Base-by-base conservation (phyloP, 2,113 vertebrate species). In the Sigmodon hispidus region DNA sequence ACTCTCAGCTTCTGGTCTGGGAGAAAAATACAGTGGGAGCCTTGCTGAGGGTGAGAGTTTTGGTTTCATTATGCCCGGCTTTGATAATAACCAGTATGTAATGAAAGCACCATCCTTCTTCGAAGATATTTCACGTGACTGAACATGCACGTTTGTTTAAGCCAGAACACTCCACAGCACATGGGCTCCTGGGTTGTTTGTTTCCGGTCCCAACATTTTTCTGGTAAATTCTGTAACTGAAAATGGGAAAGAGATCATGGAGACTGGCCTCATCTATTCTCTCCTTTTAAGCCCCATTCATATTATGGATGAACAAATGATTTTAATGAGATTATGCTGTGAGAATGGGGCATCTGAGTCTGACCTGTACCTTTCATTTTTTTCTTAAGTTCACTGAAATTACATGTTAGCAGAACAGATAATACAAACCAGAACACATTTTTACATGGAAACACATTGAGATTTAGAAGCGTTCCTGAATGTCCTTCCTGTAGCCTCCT, bases 71-170 rank as follows among this genome's bases (percentile, higher is more conserved):
- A 34, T 61, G 76, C 87, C 57, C 45, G 80, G 67, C 31, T 89
- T 61, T 43, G 6, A 11, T 85, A 61, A 83, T 86, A 89, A 93
- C 5, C 5, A 16, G 7, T 5, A 31, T 61, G 0, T 65, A 70
- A 45, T 76, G 17, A 65, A 77, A 85, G 3, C 63, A 90, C 83
- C 12, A 83, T 88, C 34, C 52, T 45, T 87, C 61, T 89, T 52
- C 69, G 80, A 34, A 79, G 65, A 65, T 67, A 22, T 4, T 52
- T 59, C 26, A 79, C 21, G 13, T 24, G 50, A 91, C 10, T 65
- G 61, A 21, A 16, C 4, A 13, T 19, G 13, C 61, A 21, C 26
- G 13, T 89, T 79, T 22, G 36, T 61, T 89, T 63, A 10, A 29
- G 55, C 1, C 45, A 29, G 72, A 69, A 19, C 48, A 19, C n/a